Base-by-base conservation (phyloP, 1,140 invertebrate species). In the Drosophila subobscura region DNA sequence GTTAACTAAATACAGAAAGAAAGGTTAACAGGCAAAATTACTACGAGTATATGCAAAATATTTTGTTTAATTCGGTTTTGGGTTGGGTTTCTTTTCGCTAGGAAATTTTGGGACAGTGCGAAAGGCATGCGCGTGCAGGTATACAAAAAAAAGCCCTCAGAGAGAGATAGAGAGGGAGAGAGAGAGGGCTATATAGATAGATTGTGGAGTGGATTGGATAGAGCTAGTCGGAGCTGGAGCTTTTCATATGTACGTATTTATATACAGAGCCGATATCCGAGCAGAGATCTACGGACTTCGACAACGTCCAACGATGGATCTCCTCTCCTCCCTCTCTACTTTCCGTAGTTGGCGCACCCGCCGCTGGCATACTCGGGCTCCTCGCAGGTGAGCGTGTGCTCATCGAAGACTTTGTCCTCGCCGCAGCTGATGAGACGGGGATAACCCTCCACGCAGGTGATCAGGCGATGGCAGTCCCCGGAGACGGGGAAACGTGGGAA, bases 371-470 rank as follows among this genome's bases (percentile, higher is more conserved):
- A 88, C 46, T 91, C 89, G n/a, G 90, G 81, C 7, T 97, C 96
- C 89, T 97, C 94, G 79, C 97, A 98, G 50, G 96, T 96, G 3
- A 97, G 92, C 72, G 94, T 95, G 44, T 95, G 93, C 66, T 96
- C 95, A 77, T 98, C 96, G 78, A 98, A 96, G 14, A 97, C 94
- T 91, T 96, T 96, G 74, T 95, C 96, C 63, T 97, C 96, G 22
- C 95, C 97, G 83, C 97, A 98, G 40, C 95, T 94, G 72, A 97
- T 96, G 27, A 98, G 93, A 71, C 97, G 94, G 1, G 97, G 97
- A 90, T 96, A 93, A 3, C 96, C 96, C 68, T 97, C 95, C 25
- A 97, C 97, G 89, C 97, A 98, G 23, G 96, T 97, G 89, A 98
- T 97, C 44, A 97, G 93, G 52, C 95, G 94, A 79, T 95, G 95